These are phyloP conservation scores for Ciconia boyciana DNA, from an alignment of 2,113 vertebrate species.

Conservation along the genomic window DNA sequence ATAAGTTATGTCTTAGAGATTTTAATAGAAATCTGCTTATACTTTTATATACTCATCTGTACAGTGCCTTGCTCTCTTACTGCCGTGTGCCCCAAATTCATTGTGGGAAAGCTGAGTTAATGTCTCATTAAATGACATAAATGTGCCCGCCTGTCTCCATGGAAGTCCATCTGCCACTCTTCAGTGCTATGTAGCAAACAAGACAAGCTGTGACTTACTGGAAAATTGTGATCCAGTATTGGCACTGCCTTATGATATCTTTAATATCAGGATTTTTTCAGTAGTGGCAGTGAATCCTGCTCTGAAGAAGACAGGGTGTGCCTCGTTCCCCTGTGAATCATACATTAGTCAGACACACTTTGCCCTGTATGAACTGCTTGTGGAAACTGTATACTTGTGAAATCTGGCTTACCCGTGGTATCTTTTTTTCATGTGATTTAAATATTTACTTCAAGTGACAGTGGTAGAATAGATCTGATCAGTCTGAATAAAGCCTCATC, in stretches of 20 bases:
- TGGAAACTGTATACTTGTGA: neutral
- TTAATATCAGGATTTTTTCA: neutral
- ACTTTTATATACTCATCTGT: neutral
- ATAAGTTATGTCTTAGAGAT: neutral
- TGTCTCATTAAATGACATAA: neutral
- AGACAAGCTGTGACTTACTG: neutral
- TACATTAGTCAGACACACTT: slow-evolving; percentile 3
- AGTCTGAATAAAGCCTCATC: neutral
- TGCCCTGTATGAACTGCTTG: neutral
- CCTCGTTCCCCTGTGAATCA: slow-evolving; percentile 16
- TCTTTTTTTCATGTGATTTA: neutral
- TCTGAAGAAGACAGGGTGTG: neutral
- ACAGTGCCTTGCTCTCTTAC: neutral
- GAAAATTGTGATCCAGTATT: neutral
- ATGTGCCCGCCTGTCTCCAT: neutral
- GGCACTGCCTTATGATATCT: neutral
- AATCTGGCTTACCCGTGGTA: neutral
- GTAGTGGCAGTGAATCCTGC: neutral
- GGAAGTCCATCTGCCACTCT: neutral
- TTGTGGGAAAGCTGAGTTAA: neutral
- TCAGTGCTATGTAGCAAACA: neutral
- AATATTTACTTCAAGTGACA: neutral
- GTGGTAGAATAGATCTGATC: neutral
- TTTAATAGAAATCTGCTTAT: neutral
- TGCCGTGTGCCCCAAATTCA: neutral